Percentiles rank a stretch among this genome's conserved stretches.
Conservation (phyloP, 2,888 invertebrate species). For the Tiphia femorata region DNA sequence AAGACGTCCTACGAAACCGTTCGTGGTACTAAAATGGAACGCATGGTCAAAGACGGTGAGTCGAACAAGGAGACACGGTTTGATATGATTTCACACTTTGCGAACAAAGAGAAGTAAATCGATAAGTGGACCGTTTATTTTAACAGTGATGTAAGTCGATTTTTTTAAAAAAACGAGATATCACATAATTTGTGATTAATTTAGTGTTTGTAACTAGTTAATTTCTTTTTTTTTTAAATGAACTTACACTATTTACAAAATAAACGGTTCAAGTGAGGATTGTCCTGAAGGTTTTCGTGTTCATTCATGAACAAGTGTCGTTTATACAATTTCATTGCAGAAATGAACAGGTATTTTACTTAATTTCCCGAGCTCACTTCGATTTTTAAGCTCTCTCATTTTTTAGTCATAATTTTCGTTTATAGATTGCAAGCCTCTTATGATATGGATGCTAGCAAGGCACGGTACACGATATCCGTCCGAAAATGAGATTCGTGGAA, state of each 20-base stretch:
- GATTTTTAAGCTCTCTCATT: neutral
- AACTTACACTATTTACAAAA: no score
- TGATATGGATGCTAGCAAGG: slow-evolving; percentile 80
- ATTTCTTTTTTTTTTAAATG: no score
- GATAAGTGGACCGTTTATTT: no score
- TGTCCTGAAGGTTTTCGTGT: neutral
- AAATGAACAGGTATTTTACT: slow-evolving; percentile 49
- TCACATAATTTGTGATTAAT: no score
- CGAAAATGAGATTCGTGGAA: slow-evolving; percentile 70
- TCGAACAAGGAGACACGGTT: slow-evolving; percentile 11
- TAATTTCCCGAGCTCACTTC: neutral
- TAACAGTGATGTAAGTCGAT: no score
- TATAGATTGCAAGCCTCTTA: slow-evolving; percentile 77
- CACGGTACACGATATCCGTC: slow-evolving; percentile 80
- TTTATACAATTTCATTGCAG: neutral
- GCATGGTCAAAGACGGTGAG: neutral
- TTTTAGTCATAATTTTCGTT: neutral
- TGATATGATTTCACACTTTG: neutral
- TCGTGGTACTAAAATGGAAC: slow-evolving; percentile 67
- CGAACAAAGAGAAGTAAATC: no score
- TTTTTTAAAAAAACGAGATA: no score
- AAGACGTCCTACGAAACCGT: slow-evolving; percentile 83
- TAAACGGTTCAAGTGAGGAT: no score
- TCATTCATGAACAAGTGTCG: neutral
- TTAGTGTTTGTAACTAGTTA: no score